Conservation (phyloP, 2,888 invertebrate genomes). For the Daptonema setosum region DNA sequence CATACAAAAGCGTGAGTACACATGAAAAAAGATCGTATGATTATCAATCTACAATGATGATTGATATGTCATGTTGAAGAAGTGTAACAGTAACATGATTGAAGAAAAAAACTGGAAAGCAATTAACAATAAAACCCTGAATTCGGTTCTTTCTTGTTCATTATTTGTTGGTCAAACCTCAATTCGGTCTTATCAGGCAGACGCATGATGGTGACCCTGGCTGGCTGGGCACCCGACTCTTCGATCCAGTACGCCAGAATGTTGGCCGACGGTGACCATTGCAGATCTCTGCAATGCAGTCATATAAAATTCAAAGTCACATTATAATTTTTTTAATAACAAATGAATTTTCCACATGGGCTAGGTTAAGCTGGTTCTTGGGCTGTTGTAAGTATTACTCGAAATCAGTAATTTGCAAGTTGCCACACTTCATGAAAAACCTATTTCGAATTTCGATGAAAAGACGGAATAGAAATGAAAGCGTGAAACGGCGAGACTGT, state of each 20-base stretch:
- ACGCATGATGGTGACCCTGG: conserved; percentile 72
- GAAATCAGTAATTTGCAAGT: neutral
- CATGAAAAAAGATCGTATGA: neutral
- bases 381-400: neutral
- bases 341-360: too few species aligned
- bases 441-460: too few species aligned
- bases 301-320: too few species aligned
- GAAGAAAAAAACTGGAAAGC: neutral
- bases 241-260: conserved; percentile 92
- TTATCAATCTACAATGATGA: neutral
- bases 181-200: conserved; percentile 58
- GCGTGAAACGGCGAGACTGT: too few species aligned
- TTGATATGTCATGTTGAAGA: neutral
- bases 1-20: too few species aligned
- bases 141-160: too few species aligned
- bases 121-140: too few species aligned
- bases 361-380: too few species aligned
- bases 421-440: too few species aligned
- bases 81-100: neutral
- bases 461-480: too few species aligned
- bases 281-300: conserved; percentile 48
- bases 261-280: conserved; percentile 94
- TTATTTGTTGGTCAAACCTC: too few species aligned
- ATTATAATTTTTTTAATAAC: too few species aligned
- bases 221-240: conserved; percentile 52